phyloP scores from a whole-genome alignment of 2,797 vertebrate species.

The Crotalus adamanteus region DNA sequence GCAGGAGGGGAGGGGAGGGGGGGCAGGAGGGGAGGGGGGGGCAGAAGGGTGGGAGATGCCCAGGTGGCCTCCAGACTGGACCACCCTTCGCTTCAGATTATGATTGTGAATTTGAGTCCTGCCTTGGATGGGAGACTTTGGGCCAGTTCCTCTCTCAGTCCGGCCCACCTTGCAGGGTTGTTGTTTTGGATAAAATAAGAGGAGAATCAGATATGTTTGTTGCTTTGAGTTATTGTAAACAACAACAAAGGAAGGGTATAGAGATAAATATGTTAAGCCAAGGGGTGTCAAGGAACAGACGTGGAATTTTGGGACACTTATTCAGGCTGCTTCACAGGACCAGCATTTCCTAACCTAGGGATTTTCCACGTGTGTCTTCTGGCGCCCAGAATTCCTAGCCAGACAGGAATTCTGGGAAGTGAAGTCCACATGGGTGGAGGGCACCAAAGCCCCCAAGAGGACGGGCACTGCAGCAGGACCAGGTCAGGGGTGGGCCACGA shows the following conservation, averaged over 20 bases:
- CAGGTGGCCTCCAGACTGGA: background rate
- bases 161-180: background rate
- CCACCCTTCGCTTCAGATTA: background rate
- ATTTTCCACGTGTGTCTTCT: background rate
- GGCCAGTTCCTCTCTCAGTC: background rate
- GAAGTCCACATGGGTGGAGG: background rate
- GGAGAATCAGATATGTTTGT: rapidly evolving
- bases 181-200: background rate
- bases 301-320: background rate
- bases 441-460: background rate
- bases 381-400: background rate
- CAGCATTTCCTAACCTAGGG: background rate
- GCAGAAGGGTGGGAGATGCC: background rate
- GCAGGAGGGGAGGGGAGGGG: background rate
- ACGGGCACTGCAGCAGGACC: background rate
- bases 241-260: background rate
- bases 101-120: background rate
- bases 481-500: no score
- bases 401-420: background rate
- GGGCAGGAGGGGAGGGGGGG: background rate
- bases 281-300: background rate
- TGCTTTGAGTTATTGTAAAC: background rate
- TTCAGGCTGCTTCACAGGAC: background rate
- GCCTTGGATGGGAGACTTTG: background rate
- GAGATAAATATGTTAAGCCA: background rate